These are phyloP conservation scores for Plodia interpunctella DNA, from an alignment of 1,140 invertebrate genomes.

Conservation along the genomic window DNA sequence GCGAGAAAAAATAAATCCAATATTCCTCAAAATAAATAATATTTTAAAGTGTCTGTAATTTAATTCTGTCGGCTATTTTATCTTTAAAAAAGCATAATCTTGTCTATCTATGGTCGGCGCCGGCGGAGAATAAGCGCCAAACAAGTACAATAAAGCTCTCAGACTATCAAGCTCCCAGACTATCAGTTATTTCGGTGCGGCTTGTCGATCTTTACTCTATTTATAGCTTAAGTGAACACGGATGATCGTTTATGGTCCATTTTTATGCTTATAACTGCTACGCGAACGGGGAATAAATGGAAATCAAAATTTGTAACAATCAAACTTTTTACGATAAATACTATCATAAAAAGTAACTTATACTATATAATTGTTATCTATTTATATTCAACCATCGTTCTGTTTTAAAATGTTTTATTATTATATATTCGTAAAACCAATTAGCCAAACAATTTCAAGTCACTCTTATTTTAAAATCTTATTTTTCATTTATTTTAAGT, in stretches of 20 bases:
- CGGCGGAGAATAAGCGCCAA: neutral
- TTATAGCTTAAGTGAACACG: slow-evolving; percentile 2
- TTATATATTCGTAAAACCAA: no score
- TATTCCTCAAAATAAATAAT: neutral
- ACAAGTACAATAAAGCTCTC: slow-evolving; percentile 2
- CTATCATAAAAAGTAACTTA: no score
- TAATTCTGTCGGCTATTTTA: neutral
- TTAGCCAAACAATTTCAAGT: no score
- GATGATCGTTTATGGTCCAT: neutral
- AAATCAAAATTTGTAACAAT: no score
- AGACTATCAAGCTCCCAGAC: slow-evolving; percentile 1
- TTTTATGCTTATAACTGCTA: neutral
- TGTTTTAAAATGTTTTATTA: no score
- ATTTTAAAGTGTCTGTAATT: neutral
- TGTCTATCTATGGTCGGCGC: neutral
- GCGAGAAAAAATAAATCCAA: no score
- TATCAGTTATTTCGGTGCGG: neutral
- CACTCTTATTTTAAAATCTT: no score
- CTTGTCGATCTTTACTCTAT: slow-evolving; percentile 3
- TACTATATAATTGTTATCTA: no score
- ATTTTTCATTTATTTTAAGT: no score
- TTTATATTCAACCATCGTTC: no score
- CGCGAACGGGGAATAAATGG: no score
- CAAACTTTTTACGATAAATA: no score
- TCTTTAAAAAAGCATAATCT: neutral